Evolutionary conservation across 2,888 invertebrate species (phyloP), one percentile per base, ranked within the genome.

Genomic region (Slavum lentiscoides): DNA sequence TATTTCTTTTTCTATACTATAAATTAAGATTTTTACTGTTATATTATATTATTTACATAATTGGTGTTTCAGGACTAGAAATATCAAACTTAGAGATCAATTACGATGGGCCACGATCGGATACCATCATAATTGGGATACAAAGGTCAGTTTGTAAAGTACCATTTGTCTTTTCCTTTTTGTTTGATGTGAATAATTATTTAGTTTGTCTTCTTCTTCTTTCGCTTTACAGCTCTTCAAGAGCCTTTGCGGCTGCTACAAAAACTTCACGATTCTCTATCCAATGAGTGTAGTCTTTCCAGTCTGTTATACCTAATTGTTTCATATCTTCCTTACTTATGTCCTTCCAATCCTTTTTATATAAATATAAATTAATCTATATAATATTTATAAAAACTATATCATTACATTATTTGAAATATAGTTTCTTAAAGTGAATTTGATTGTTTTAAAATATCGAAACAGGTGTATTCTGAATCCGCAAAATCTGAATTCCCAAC

Each of bases 101-200:
- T 86, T 99, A 84, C 88, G 98, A 84, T 99, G 99, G 99, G 91
- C 93, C 1, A 99, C 98, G 0, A 87, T 98, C 58, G 99, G 99
- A 19, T 98, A 97, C 86, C 98, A 99, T 87, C 97, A 99, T 87
- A 92, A 99, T 86, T 99, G 99, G 98, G 92, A 96, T 85, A 94
- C 95, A 76, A 99, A 98, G 90, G 91, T 93, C 88, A 88, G 87
- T 62, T 70, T 68, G 8, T 15, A 49, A 43, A 66, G 17, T 58
- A 39, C 1, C 4, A 66, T 58, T 17, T 64, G 23, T 43, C 6
- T 49, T 64, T 74, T 30, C 19, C 9, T 8, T 6, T 77, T 61
- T 53, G 19, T 69, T 49, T 13, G 1, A 55, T 19, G 30, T 55
- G 11, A 67, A 23, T 49, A 49, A 8, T 43, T 9, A 9, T 9